phyloP scores from a whole-genome alignment of 92 coral and sea anemone species.

The Porites evermanni region DNA sequence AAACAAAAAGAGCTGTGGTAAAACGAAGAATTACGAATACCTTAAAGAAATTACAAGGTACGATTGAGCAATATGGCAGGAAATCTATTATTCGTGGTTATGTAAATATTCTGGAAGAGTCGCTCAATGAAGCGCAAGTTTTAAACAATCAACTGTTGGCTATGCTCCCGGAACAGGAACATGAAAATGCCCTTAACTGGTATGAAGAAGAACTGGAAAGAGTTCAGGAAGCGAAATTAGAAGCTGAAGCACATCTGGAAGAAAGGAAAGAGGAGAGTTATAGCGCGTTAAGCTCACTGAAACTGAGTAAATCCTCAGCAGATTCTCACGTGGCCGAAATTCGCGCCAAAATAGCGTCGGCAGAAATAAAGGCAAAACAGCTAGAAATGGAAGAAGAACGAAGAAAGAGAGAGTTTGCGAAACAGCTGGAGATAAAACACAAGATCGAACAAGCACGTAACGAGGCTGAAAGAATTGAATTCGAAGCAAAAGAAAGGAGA shows the following conservation, averaged over 20 bases:
- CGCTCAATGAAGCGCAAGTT: slow-evolving; percentile 33
- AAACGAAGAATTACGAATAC: slow-evolving; percentile 31
- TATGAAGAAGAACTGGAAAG: slow-evolving; percentile 44
- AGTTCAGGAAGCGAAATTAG: slow-evolving; percentile 32
- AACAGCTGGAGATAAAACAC: slow-evolving; percentile 21
- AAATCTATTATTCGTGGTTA: slow-evolving; percentile 43
- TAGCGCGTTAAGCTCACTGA: slow-evolving; percentile 15
- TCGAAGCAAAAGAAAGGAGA: slow-evolving; percentile 35
- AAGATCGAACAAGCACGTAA: slow-evolving; percentile 10
- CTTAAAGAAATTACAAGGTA: slow-evolving; percentile 20
- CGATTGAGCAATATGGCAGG: slow-evolving; percentile 16
- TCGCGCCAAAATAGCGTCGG: slow-evolving; percentile 30
- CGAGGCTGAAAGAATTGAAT: slow-evolving; percentile 31
- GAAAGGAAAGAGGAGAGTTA: slow-evolving; percentile 14
- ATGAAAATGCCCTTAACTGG: slow-evolving; percentile 39
- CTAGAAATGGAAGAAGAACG: slow-evolving; percentile 33
- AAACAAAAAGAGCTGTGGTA: not conserved
- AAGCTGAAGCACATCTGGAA: slow-evolving; percentile 33
- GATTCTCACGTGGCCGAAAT: not conserved
- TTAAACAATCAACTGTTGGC: slow-evolving; percentile 27
- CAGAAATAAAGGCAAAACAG: slow-evolving; percentile 54
- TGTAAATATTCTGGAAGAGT: slow-evolving; percentile 34
- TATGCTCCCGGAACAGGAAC: slow-evolving; percentile 39
- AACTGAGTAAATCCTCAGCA: not conserved
- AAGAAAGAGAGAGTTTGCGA: slow-evolving; percentile 20